Percentiles rank a stretch among this genome's conserved stretches.
phyloP scores from a whole-genome alignment of 2,888 invertebrate genomes.

The Cephus rjabovi region DNA sequence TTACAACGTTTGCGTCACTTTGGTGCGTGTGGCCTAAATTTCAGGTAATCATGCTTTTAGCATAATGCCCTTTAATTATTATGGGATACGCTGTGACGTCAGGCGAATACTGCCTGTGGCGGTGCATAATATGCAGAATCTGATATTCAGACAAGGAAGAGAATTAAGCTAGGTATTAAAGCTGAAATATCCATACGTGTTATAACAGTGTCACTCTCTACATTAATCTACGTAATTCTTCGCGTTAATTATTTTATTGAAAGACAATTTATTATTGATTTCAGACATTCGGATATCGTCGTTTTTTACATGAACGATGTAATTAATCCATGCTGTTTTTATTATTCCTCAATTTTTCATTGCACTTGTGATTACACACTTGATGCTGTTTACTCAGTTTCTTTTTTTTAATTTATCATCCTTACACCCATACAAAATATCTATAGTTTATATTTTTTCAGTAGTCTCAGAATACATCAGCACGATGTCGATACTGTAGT shows the following conservation, averaged over 20 bases:
- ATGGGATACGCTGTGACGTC: slow-evolving; percentile 27
- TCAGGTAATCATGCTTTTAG: slow-evolving; percentile 17
- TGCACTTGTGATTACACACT: too few relatives aligned
- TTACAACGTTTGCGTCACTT: slow-evolving; percentile 27
- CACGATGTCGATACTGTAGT: neutral
- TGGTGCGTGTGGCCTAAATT: slow-evolving; percentile 32
- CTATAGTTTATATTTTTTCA: neutral
- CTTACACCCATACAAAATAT: neutral
- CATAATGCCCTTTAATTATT: slow-evolving; percentile 37
- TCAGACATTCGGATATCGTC: neutral
- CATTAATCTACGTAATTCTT: neutral
- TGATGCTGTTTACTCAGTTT: too few relatives aligned
- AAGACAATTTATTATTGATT: neutral
- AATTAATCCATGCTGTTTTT: neutral
- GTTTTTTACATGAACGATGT: neutral
- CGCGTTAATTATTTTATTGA: neutral
- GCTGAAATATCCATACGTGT: neutral
- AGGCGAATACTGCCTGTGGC: slow-evolving; percentile 16
- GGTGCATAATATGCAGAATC: slow-evolving; percentile 20
- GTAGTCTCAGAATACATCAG: neutral
- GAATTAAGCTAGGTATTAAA: neutral
- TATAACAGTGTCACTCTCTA: neutral
- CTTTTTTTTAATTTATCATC: neutral
- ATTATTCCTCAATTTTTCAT: too few relatives aligned
- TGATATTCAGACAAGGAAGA: slow-evolving; percentile 13